phyloP scores from a whole-genome alignment of 2,888 invertebrate species.

The Ernsta delagoae region DNA sequence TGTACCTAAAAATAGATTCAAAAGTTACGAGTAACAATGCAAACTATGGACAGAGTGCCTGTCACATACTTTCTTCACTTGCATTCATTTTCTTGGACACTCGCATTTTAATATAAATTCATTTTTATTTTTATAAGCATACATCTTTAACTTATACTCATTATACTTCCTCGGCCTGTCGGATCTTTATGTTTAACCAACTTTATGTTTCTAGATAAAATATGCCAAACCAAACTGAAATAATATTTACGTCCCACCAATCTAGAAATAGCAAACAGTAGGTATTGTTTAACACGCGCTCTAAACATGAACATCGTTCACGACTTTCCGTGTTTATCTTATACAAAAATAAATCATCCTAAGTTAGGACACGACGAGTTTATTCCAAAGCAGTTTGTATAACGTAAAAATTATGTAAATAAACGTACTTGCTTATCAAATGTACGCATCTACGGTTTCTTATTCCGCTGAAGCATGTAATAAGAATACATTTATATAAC shows the following conservation, averaged over 20 bases:
- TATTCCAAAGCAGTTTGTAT: background rate
- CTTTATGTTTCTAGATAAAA: no score
- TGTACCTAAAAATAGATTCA: no score
- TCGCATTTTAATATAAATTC: no score
- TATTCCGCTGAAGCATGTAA: background rate
- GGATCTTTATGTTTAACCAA: no score
- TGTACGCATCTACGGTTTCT: background rate
- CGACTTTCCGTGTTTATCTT: background rate
- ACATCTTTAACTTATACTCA: no score
- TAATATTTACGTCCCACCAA: background rate
- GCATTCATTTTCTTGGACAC: no score
- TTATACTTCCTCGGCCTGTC: no score
- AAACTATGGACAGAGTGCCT: no score
- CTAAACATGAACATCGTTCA: slow-evolving; percentile 2
- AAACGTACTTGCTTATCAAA: slow-evolving; percentile 9
- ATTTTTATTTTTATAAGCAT: no score
- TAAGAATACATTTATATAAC: background rate
- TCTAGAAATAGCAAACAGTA: slow-evolving; percentile 4
- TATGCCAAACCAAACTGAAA: background rate
- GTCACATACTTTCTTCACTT: no score
- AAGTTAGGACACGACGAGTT: background rate
- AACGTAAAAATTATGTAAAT: slow-evolving; percentile 6
- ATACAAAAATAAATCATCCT: background rate
- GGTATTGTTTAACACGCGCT: background rate
- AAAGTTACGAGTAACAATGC: no score